Evolutionary conservation across 2,797 vertebrate species (phyloP).

Genomic region (Rhabdomys pumilio): DNA sequence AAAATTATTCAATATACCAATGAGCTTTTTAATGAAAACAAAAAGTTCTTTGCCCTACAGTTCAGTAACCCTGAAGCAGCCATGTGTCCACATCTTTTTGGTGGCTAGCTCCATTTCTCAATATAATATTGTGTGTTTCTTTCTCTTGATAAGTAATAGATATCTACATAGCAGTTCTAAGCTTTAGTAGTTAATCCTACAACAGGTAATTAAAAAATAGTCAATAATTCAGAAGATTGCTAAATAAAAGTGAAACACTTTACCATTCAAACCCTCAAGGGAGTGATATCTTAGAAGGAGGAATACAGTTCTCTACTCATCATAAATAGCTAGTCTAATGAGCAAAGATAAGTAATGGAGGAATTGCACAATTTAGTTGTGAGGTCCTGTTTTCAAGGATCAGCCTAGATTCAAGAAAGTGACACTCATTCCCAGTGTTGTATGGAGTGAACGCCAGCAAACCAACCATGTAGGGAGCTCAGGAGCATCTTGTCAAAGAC

Average conservation of each 20-base stretch:
- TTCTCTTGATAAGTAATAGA: neutral
- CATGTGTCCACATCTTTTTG: neutral
- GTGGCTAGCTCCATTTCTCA: neutral
- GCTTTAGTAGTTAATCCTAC: neutral
- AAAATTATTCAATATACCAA: constrained; percentile 19
- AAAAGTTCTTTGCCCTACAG: neutral
- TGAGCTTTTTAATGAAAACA: constrained; percentile 15
- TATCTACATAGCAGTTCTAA: neutral
- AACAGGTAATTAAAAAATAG: neutral
- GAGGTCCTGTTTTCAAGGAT: neutral
- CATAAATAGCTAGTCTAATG: neutral
- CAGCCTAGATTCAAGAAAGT: neutral
- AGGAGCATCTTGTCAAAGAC: neutral
- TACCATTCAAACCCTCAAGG: neutral
- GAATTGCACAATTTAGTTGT: neutral
- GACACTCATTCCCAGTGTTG: neutral
- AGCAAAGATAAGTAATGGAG: neutral
- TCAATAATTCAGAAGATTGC: neutral
- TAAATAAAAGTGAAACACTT: neutral
- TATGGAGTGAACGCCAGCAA: neutral
- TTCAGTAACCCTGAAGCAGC: neutral
- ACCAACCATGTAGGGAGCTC: neutral
- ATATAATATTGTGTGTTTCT: neutral
- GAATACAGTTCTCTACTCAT: neutral
- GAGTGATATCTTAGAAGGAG: neutral